A percentile compares a stretch with the other conserved stretches of the same genome.
Conservation (phyloP, 1,140 invertebrate species). For the Bombus terrestris region DNA sequence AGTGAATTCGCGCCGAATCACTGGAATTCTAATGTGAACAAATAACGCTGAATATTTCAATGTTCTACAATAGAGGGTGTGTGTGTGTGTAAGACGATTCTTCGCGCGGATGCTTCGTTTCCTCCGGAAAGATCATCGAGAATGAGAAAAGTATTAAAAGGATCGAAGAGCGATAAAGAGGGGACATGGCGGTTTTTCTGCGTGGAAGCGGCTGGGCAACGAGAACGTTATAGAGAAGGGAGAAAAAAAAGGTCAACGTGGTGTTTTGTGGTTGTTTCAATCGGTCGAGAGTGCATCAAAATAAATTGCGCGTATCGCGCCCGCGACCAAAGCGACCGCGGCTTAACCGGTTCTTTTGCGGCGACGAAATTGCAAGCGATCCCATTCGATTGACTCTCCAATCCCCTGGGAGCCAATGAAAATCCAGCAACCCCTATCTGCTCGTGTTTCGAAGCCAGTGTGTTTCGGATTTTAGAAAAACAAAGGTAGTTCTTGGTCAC, state of each 20-base stretch:
- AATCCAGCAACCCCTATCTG: background rate
- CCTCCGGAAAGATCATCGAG: background rate
- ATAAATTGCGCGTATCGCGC: slow-evolving; percentile 42
- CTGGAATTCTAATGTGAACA: background rate
- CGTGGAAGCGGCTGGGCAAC: background rate
- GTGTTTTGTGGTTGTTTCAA: slow-evolving; percentile 45
- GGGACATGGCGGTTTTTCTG: too few species aligned
- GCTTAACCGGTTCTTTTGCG: slow-evolving; percentile 29
- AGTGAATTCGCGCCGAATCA: slow-evolving; percentile 15
- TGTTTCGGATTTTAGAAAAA: background rate
- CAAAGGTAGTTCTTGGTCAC: background rate
- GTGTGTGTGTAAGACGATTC: background rate
- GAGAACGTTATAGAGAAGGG: background rate
- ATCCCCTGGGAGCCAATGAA: background rate
- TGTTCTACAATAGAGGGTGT: background rate
- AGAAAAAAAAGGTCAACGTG: background rate
- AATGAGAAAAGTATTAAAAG: too few species aligned
- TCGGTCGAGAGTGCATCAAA: slow-evolving; percentile 38
- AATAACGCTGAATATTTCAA: background rate
- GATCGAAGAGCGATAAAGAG: too few species aligned
- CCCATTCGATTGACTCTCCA: background rate
- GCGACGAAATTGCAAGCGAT: slow-evolving; percentile 21
- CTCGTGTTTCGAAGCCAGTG: background rate
- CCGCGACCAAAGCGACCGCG: slow-evolving; percentile 24
- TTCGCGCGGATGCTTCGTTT: background rate